These are phyloP conservation scores for Scolopax bukidnonensis DNA, from an alignment of 2,797 vertebrate genomes.

Conservation along the genomic window DNA sequence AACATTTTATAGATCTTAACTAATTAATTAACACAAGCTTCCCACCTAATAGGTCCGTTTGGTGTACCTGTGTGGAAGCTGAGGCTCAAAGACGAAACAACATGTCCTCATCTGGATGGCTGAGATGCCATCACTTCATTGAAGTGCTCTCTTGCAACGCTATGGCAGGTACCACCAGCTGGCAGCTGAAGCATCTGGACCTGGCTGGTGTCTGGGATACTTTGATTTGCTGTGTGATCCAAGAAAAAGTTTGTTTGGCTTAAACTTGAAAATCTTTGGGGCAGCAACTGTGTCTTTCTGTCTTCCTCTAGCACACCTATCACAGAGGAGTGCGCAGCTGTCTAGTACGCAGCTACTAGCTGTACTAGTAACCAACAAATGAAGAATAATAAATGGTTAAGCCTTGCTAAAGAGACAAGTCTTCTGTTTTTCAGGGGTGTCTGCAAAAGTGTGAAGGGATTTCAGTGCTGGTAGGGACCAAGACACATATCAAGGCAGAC, in stretches of 20 bases:
- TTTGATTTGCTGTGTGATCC: neutral
- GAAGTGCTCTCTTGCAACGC: accelerated
- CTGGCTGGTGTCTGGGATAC: neutral
- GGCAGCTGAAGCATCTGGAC: neutral
- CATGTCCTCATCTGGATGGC: neutral
- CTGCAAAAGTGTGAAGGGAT: neutral
- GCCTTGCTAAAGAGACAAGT: neutral
- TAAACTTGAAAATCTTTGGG: neutral
- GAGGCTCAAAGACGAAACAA: neutral
- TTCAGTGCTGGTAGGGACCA: neutral
- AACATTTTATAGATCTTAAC: neutral
- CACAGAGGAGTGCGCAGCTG: accelerated
- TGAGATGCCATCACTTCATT: accelerated
- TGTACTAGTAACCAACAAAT: neutral
- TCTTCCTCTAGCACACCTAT: no score
- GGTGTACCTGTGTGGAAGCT: neutral
- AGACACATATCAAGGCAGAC: neutral
- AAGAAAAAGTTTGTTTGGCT: neutral
- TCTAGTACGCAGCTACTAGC: neutral
- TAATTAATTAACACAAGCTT: neutral
- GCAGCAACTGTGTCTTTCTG: neutral
- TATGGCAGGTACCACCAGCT: neutral
- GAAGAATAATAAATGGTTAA: neutral
- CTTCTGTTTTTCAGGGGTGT: neutral
- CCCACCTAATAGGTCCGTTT: neutral